These are phyloP conservation scores for Neolamprologus devosi DNA, from an alignment of 2,113 vertebrate genomes.

Conservation along the genomic window DNA sequence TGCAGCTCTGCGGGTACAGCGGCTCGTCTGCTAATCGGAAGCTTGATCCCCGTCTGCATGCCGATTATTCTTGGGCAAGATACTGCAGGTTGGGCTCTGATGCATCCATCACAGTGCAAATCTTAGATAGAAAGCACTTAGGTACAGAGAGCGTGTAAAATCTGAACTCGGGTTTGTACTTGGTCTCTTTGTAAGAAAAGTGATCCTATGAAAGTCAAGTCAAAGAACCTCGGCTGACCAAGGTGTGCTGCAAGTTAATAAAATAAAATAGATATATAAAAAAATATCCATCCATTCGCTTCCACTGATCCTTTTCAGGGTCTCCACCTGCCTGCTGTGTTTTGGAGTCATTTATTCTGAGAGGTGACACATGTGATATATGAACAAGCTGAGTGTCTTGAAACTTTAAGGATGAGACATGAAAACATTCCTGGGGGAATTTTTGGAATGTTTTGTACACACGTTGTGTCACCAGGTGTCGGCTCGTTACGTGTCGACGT, in stretches of 20 bases:
- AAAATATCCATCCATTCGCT: not conserved
- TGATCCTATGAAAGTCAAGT: not conserved
- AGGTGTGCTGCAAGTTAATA: not conserved
- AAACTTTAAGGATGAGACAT: not conserved
- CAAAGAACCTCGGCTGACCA: not conserved
- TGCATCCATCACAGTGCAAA: not conserved
- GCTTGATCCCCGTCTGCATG: not conserved
- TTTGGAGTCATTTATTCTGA: not conserved
- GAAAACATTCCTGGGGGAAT: not conserved
- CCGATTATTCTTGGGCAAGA: not conserved
- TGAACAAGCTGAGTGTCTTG: not conserved
- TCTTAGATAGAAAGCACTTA: not conserved
- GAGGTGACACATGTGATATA: not conserved
- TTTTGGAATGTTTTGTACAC: not conserved
- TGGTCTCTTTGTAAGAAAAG: not conserved
- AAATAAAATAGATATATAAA: not conserved
- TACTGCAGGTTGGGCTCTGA: not conserved
- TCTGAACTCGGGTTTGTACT: not conserved
- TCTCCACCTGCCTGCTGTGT: not conserved
- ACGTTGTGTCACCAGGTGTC: not conserved
- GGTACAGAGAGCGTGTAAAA: not conserved
- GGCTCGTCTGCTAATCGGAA: not conserved
- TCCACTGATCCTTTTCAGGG: not conserved
- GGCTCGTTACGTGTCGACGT: not conserved
- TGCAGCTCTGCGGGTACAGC: not conserved